Evolutionary conservation across 2,113 vertebrate species (phyloP).

Genomic region (Passer domesticus): DNA sequence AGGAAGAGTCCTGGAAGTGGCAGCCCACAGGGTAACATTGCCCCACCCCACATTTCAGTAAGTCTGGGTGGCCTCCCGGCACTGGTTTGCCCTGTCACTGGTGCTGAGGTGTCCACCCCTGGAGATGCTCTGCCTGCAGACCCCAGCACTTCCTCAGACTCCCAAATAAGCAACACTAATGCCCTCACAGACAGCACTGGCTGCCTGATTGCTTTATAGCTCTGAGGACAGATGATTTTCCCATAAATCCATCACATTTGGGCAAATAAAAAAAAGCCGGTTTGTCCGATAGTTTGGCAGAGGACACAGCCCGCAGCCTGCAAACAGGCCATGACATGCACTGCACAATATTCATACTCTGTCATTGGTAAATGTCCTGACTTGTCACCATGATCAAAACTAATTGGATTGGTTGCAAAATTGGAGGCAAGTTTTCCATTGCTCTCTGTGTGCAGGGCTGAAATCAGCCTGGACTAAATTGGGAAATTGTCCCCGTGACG

Average conservation of each 20-base stretch:
- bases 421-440: background rate
- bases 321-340: background rate
- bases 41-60: background rate
- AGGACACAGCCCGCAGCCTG: slow-evolving; percentile 19
- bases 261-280: background rate
- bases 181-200: accelerated
- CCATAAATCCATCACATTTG: background rate
- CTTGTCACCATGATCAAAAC: slow-evolving; percentile 26
- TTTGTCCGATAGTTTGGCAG: background rate
- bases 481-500: background rate
- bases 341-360: background rate
- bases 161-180: accelerated
- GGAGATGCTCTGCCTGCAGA: background rate
- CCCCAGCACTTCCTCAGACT: background rate
- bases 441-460: background rate
- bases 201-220: slow-evolving; percentile 60
- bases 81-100: accelerated
- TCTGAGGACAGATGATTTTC: slow-evolving; percentile 62
- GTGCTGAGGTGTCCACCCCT: background rate
- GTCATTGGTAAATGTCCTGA: background rate
- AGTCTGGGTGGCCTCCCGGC: background rate
- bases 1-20: background rate
- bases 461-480: slow-evolving; percentile 36
- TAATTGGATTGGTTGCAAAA: slow-evolving; percentile 17
- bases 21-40: background rate